Percentiles rank a stretch among this genome's conserved stretches.
Evolutionary conservation across 2,797 vertebrate species (phyloP).

Genomic region (Danio aesculapii): DNA sequence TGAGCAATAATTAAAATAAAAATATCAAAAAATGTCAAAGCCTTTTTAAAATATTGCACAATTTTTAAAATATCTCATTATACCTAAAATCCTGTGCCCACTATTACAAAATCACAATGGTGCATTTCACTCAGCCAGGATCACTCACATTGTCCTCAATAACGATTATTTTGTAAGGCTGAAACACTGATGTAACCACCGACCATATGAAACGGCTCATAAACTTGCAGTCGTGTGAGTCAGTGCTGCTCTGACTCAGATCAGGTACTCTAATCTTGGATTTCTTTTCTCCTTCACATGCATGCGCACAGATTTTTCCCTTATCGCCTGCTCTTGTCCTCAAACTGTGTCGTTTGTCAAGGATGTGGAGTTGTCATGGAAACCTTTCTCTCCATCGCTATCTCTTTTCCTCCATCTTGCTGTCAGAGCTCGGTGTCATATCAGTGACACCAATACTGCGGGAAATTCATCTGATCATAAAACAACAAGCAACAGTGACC

Average conservation of each 20-base stretch:
- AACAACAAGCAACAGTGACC: background rate
- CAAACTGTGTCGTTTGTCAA: constrained; percentile 60
- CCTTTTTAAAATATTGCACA: too few species aligned
- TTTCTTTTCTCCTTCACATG: constrained; percentile 8
- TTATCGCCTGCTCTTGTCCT: constrained; percentile 39
- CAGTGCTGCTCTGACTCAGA: constrained; percentile 12
- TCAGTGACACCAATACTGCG: constrained; percentile 24
- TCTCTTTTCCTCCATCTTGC: constrained; percentile 39
- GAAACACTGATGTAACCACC: background rate
- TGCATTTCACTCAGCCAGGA: too few species aligned
- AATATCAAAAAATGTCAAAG: too few species aligned
- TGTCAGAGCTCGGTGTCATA: constrained; percentile 25
- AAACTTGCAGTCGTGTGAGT: background rate
- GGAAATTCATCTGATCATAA: constrained; percentile 19
- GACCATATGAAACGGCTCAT: background rate
- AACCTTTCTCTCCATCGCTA: constrained; percentile 51
- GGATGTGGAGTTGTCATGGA: constrained; percentile 66
- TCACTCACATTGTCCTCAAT: background rate
- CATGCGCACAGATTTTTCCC: constrained; percentile 9
- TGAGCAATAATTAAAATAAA: too few species aligned
- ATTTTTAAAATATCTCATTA: too few species aligned
- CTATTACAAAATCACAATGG: too few species aligned
- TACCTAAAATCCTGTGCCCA: too few species aligned
- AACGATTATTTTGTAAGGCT: background rate
- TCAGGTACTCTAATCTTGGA: background rate